phyloP scores from a whole-genome alignment of 2,113 vertebrate genomes.

The Cacatua alba region DNA sequence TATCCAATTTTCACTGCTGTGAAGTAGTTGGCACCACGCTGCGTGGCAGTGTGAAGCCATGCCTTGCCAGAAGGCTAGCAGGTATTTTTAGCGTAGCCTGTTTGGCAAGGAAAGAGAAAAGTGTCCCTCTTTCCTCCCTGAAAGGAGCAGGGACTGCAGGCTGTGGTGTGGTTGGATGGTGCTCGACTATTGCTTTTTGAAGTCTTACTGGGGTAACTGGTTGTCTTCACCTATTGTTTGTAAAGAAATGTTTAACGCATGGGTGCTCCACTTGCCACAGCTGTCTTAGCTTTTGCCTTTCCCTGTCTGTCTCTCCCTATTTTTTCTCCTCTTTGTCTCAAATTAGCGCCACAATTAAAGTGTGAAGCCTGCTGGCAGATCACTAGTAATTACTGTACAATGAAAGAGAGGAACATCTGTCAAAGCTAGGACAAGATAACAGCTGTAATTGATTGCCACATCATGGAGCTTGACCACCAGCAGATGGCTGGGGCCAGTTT shows the following conservation, averaged over 20 bases:
- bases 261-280: background rate
- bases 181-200: background rate
- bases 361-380: constrained; percentile 75
- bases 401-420: constrained; percentile 73
- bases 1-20: background rate
- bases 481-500: constrained; percentile 66
- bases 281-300: constrained; percentile 50
- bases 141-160: background rate
- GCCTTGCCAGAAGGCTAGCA: constrained; percentile 16
- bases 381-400: constrained; percentile 74
- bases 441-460: constrained; percentile 76
- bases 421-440: constrained; percentile 72
- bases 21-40: background rate
- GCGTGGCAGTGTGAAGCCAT: background rate
- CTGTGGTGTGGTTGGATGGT: background rate
- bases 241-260: constrained; percentile 28
- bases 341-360: constrained; percentile 73
- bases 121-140: background rate
- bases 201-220: background rate
- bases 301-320: constrained; percentile 46
- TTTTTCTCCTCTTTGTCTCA: constrained; percentile 69
- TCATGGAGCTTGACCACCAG: constrained; percentile 69
- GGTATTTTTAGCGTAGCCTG: constrained; percentile 49
- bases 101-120: constrained; percentile 1
- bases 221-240: constrained; percentile 2